Evolutionary conservation across 2,113 vertebrate species (phyloP), one percentile per base, ranked within the genome.

Genomic region (Cacatua alba): DNA sequence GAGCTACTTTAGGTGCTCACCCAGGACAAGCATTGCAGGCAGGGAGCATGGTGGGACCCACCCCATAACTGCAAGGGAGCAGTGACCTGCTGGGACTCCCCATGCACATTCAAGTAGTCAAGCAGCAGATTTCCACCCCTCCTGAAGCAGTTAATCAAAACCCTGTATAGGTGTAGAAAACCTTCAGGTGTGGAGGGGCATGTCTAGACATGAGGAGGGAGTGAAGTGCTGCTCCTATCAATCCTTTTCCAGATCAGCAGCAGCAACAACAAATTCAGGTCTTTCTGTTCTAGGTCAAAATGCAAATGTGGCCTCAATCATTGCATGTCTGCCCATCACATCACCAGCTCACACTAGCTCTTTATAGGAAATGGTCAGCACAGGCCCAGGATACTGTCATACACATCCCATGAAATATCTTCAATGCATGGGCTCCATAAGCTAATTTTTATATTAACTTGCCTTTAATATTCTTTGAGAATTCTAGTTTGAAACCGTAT

Each of bases 31-130:
- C 13, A 87, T n/a, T 1, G 0, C 49, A 23, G 57, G 11, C 43
- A 35, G 26, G 18, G 21, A 64, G 17, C 2, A 2, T 19, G 19
- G 24, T 3, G 4, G 18, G 25, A 67, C 25, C 24, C 20, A 28
- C 26, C 33, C 35, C 3, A 1, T 57, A 69, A 52, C 18, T 55
- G 25, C 1, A 1, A 49, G 23, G n/a, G 11, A 44, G 7, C 3
- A 2, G 13, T 11, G 17, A 83, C 10, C 15, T 63, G 33, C 84
- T 78, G 11, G 1, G 28, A 33, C 25, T 19, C 9, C 13, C 24
- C 7, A 7, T 2, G 19, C 29, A 28, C 1, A 0, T 77, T 53
- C 51, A 0, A 67, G 31, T 74, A 84, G 44, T 19, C 28, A 46
- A 60, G 17, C 41, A 72, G 59, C 43, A 57, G 18, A 68, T 53